Evolutionary conservation across 2,113 vertebrate species (phyloP).

Genomic region (Microtus pennsylvanicus): DNA sequence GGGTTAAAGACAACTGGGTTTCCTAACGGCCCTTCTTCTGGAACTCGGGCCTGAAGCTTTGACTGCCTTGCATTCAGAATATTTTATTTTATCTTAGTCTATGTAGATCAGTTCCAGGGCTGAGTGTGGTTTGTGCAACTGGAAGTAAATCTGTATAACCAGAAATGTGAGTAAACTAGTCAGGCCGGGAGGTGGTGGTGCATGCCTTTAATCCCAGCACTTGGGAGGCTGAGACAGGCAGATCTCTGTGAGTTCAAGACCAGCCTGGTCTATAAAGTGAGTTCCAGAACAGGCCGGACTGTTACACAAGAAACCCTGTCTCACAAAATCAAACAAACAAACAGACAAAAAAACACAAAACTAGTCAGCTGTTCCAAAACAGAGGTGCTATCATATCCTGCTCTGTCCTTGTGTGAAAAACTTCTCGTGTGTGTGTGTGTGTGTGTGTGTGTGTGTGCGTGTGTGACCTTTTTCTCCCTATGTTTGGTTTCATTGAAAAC

Average conservation of each 20-base stretch:
- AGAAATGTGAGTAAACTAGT: neutral
- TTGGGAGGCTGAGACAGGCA: too few relatives aligned
- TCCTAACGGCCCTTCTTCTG: neutral
- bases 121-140: rapidly evolving
- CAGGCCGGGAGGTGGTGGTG: too few relatives aligned
- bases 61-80: neutral
- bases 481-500: neutral
- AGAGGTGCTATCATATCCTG: neutral
- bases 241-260: too few relatives aligned
- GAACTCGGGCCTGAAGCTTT: neutral
- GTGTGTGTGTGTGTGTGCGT: neutral
- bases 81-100: neutral
- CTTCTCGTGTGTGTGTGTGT: too few relatives aligned
- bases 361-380: neutral
- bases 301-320: too few relatives aligned
- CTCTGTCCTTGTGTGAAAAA: neutral
- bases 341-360: neutral
- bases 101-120: neutral
- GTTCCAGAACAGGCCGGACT: too few relatives aligned
- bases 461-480: neutral
- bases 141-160: neutral
- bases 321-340: too few relatives aligned
- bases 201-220: too few relatives aligned
- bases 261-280: too few relatives aligned
- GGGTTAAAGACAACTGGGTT: neutral